Conservation (phyloP, 2,888 invertebrate species). For the Clistopyga incitator region DNA sequence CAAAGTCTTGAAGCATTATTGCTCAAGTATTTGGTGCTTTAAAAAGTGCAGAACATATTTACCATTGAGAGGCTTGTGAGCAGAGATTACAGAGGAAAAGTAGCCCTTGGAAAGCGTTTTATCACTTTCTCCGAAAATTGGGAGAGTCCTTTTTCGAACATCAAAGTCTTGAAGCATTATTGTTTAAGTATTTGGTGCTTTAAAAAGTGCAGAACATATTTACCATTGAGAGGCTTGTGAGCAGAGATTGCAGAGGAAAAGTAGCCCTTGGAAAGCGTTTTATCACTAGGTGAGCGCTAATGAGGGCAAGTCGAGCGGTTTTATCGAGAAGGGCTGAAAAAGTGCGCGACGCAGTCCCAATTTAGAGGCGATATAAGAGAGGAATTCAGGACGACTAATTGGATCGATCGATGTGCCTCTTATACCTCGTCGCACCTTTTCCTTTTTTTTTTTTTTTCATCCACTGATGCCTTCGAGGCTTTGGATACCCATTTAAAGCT, state of each 20-base stretch:
- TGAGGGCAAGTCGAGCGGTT: neutral
- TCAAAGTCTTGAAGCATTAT: no score
- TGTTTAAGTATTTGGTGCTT: no score
- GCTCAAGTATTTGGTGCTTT: no score
- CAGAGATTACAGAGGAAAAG: neutral
- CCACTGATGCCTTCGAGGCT: slow-evolving; percentile 6
- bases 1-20: no score
- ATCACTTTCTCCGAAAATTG: no score
- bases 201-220: no score
- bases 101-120: neutral
- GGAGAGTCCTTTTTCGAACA: no score
- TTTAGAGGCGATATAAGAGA: slow-evolving; percentile 38
- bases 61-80: no score
- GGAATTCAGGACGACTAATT: slow-evolving; percentile 64
- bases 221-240: no score
- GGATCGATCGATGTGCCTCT: slow-evolving; percentile 56
- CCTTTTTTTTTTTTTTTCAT: slow-evolving; percentile 1
- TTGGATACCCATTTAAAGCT: slow-evolving; percentile 65
- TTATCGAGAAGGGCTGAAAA: neutral
- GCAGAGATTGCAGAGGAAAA: neutral
- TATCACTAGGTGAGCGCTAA: neutral
- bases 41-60: no score
- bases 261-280: neutral
- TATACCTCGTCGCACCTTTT: slow-evolving; percentile 35
- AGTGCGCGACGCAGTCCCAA: slow-evolving; percentile 34